Base-by-base conservation (phyloP, 2,797 vertebrate genomes). In the Leptoclinus maculatus region DNA sequence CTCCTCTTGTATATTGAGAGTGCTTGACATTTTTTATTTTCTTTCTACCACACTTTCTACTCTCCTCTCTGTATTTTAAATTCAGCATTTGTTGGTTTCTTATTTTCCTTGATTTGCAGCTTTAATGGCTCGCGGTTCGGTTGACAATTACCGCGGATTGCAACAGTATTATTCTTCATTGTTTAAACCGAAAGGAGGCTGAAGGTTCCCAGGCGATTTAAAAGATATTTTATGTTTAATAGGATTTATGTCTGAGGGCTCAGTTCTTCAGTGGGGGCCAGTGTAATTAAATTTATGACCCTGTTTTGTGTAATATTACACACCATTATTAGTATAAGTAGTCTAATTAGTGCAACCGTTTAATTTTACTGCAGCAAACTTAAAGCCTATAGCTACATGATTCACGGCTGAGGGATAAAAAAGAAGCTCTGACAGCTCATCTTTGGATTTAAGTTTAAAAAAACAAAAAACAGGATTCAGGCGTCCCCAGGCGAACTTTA, bases 211-310 rank as follows among this genome's bases (percentile, higher is more conserved):
- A 38, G 70, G 71, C 41, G 54, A 84, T 79, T 78, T 51, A 63
- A 79, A 41, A 83, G 62, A 75, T 76, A 80, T 68, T 84, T 83
- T n/a, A 80, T 71, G 58, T 85, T 78, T 87, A 86, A 89, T 76
- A 41, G 71, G 74, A 85, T 81, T 83, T 57, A 78, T 76, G 64
- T 74, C 68, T 83, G 79, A 85, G 74, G 87, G 80, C 85, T 73
- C 57, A 25, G 66, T 80, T 90, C 78, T 69, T 82, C 60, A 80
- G 13, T 53, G 53, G 83, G 60, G 66, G 57, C 63, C 47, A 53
- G 38, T 66, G 62, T 84, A 88, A 88, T 87, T 85, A 77, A 85
- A 83, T 86, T 66, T 80, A 88, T 84, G 77, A 83, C 74, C 82
- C 77, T 58, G 74, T 43, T 34, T 88, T 66, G 80, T 87, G 75